phyloP scores from a whole-genome alignment of 2,113 vertebrate genomes.

The Opisthocomus hoazin region DNA sequence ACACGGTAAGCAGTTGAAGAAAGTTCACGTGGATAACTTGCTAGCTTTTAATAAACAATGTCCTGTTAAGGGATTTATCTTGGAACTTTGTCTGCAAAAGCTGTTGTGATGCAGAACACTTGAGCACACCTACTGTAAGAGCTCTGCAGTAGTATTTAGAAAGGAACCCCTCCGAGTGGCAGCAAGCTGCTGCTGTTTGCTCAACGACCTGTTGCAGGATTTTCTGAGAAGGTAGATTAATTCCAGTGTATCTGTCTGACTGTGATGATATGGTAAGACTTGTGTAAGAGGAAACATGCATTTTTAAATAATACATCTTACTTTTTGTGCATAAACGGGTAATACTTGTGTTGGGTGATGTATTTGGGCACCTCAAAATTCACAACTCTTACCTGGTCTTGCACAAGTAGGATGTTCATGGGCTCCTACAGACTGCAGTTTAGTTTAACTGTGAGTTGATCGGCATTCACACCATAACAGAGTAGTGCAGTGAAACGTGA shows the following conservation, averaged over 20 bases:
- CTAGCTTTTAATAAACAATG: neutral
- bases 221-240: neutral
- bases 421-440: neutral
- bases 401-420: neutral
- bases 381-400: neutral
- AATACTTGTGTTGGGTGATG: neutral
- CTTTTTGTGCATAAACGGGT: neutral
- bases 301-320: accelerated
- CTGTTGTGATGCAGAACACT: neutral
- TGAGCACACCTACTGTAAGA: neutral
- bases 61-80: neutral
- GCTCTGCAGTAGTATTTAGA: neutral
- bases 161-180: neutral
- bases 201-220: neutral
- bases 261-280: neutral
- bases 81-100: neutral
- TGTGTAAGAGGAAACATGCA: accelerated
- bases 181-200: neutral
- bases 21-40: neutral
- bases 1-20: neutral
- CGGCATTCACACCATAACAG: neutral
- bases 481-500: neutral
- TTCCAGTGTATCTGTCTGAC: neutral
- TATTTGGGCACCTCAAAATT: neutral
- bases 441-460: neutral